These are phyloP conservation scores for Eunapius fragilis DNA, from an alignment of 37 sponge, comb jelly and placozoan genomes.

Conservation along the genomic window DNA sequence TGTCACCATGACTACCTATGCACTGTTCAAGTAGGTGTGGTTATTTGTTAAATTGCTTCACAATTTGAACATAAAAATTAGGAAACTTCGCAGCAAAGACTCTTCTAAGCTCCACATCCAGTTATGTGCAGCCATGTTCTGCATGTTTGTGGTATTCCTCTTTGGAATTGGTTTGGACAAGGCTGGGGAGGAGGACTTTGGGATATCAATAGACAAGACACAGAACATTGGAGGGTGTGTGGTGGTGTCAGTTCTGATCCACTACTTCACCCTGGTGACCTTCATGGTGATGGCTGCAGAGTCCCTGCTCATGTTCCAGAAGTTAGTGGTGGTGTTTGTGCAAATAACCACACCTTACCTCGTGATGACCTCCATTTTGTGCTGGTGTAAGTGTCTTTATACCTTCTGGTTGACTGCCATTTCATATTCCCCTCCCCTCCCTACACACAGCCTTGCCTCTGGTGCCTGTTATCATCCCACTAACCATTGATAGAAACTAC, in stretches of 20 bases:
- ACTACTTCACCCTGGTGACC: slow-evolving; percentile 46
- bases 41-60: neutral
- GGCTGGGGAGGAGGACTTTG: slow-evolving; percentile 14
- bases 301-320: slow-evolving; percentile 40
- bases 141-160: neutral
- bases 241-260: slow-evolving; percentile 26
- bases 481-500: neutral
- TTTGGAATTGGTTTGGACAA: neutral
- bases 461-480: neutral
- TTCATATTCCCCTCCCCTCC: neutral
- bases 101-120: neutral
- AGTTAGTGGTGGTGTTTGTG: slow-evolving; percentile 36
- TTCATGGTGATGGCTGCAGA: slow-evolving; percentile 47
- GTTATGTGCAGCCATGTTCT: neutral
- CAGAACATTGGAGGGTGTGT: slow-evolving; percentile 17
- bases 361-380: slow-evolving; percentile 8
- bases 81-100: neutral
- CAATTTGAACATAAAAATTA: too few species aligned
- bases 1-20: neutral
- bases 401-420: neutral
- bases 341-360: neutral
- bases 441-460: neutral
- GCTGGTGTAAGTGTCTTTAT: slow-evolving; percentile 38
- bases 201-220: slow-evolving; percentile 24
- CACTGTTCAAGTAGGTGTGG: neutral